phyloP scores from a whole-genome alignment of 2,113 vertebrate species.

The Ictidomys tridecemlineatus region DNA sequence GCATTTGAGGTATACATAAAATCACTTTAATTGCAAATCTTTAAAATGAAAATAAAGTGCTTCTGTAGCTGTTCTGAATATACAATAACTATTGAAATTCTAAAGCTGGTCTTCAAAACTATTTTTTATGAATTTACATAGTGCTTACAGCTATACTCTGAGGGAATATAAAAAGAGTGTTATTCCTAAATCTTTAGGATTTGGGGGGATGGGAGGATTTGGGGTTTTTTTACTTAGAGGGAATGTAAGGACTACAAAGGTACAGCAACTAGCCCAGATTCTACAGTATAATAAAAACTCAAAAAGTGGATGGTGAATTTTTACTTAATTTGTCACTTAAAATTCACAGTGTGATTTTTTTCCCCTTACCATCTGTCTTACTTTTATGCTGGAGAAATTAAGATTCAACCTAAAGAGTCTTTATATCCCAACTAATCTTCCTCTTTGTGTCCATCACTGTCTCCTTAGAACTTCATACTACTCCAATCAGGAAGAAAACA shows the following conservation, averaged over 20 bases:
- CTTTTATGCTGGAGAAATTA: constrained; percentile 8
- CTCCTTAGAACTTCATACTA: background rate
- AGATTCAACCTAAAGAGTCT: background rate
- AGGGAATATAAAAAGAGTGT: constrained; percentile 46
- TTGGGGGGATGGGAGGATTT: background rate
- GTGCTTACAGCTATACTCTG: constrained; percentile 64
- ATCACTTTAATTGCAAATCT: constrained; percentile 82
- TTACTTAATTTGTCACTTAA: constrained; percentile 11
- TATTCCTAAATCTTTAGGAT: background rate
- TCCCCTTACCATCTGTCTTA: background rate
- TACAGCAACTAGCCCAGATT: background rate
- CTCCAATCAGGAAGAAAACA: background rate
- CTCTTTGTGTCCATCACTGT: background rate
- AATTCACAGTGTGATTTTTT: background rate
- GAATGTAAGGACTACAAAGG: constrained; percentile 9
- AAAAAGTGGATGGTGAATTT: background rate
- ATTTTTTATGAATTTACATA: constrained; percentile 76
- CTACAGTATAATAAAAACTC: background rate
- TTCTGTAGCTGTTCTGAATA: constrained; percentile 78
- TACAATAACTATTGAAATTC: constrained; percentile 75
- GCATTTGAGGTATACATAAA: constrained; percentile 74
- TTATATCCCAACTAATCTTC: background rate
- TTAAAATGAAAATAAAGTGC: constrained; percentile 82
- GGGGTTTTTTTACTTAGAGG: background rate
- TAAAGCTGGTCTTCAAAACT: constrained; percentile 78